Base-by-base conservation (phyloP, 2,888 invertebrate genomes). In the Pandemis corylana region DNA sequence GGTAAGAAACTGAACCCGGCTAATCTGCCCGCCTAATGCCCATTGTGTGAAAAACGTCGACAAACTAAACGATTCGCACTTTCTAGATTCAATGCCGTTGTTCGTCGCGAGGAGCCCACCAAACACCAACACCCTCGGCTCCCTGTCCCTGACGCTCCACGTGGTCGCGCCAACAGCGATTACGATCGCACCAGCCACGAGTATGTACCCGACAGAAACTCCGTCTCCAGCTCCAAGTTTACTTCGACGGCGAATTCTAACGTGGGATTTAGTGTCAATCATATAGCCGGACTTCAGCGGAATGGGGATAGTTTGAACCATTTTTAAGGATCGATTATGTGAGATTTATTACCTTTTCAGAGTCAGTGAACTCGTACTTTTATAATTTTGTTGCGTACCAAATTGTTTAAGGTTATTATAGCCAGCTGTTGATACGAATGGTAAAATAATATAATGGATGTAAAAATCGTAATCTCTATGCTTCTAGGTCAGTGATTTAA, bases 71-170 rank as follows among this genome's bases (percentile, higher is more conserved):
- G 4, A 4, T 59, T 0, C 10, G 4, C 12, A 28, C 10, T 76
- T 75, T 70, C 15, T 81, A 92, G 92, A 75, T 92, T 92, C 67
- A 92, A 90, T 56, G 92, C 92, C n/a, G 85, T 90, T 4, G 91
- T 92, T 0, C 87, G 85, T 76, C 86, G 91, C 76, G 83, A 87
- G 51, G 90, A 87, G 42, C 84, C 89, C 3, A 83, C 82, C 4
- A 85, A 84, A 62, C 90, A 87, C 72, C 84, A 86, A 75, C 83
- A 82, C 44, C 68, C 85, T 28, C 81, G 79, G 12, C 78, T 69
- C 12, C 61, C 75, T 0, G 68, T 69, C 12, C 61, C 75, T 0
- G 68, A 81, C 12, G 80, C 79, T 42, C 74, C 82, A 0, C 81
- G 82, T 15, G 85, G 82, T 72, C 83, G 79, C 66, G 80, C 80